Evolutionary conservation across 2,113 vertebrate genomes (phyloP).

Genomic region (Serinus canaria): DNA sequence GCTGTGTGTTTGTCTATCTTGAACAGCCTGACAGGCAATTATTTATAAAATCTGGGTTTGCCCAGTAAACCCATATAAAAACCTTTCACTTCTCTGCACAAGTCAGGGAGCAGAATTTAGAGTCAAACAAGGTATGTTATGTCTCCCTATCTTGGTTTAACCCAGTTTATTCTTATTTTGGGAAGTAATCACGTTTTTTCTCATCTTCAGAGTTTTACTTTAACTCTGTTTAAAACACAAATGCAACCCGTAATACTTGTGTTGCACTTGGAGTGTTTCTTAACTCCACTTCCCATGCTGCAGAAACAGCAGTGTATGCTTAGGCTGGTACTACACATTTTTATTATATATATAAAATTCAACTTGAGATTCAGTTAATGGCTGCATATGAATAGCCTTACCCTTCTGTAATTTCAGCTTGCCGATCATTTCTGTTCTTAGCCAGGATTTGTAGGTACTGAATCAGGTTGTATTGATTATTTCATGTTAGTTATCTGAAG

Average conservation of each 20-base stretch:
- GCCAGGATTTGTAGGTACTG: not conserved
- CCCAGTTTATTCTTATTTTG: constrained; percentile 59
- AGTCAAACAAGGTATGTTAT: constrained; percentile 72
- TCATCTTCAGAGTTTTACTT: constrained; percentile 9
- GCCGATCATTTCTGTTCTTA: not conserved
- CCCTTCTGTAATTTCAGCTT: not conserved
- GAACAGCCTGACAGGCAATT: constrained; percentile 83
- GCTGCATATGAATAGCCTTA: not conserved
- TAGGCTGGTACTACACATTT: not conserved
- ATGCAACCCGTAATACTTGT: not conserved
- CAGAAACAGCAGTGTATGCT: not conserved
- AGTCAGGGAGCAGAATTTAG: constrained; percentile 68
- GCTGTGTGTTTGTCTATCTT: constrained; percentile 81
- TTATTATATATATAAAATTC: not conserved
- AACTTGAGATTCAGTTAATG: not conserved
- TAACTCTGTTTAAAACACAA: constrained; percentile 12
- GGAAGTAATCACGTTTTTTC: constrained; percentile 35
- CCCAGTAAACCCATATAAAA: constrained; percentile 78
- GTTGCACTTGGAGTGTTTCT: not conserved
- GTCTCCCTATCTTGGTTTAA: constrained; percentile 58
- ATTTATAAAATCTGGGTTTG: constrained; percentile 84
- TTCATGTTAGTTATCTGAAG: not conserved
- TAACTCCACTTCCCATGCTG: not conserved
- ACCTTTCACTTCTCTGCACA: constrained; percentile 74
- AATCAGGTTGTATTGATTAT: not conserved